phyloP scores from a whole-genome alignment of 2,888 invertebrate species.

The Orthosia gothica region DNA sequence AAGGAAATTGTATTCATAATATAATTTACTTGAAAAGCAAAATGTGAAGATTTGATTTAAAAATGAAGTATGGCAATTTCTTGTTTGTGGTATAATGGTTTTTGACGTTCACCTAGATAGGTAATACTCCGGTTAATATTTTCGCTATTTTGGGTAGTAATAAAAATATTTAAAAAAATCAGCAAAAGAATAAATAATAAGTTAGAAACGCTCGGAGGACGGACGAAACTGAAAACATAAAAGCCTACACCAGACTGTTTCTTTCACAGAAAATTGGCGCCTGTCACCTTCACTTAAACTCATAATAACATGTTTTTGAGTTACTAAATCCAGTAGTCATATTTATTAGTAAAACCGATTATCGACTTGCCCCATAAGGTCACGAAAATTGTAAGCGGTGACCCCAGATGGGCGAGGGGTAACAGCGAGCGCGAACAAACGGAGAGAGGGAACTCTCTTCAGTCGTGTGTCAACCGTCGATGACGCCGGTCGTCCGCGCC shows the following conservation, averaged over 20 bases:
- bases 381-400: slow-evolving; percentile 86
- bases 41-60: slow-evolving; percentile 2
- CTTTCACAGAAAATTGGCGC: slow-evolving; percentile 34
- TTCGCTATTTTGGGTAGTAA: background rate
- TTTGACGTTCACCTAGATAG: background rate
- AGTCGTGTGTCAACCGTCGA: slow-evolving; percentile 80
- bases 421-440: slow-evolving; percentile 75
- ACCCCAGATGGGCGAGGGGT: slow-evolving; percentile 82
- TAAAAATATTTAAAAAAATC: background rate
- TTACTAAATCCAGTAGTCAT: slow-evolving; percentile 68
- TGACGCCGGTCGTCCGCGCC: slow-evolving; percentile 72
- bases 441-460: slow-evolving; percentile 71
- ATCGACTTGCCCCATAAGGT: slow-evolving; percentile 85
- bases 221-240: background rate
- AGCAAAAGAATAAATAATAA: background rate
- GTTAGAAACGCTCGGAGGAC: background rate
- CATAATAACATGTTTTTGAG: slow-evolving; percentile 55
- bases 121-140: background rate
- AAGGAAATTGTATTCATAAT: slow-evolving; percentile 45
- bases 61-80: background rate
- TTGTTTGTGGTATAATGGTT: background rate
- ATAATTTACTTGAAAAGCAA: slow-evolving; percentile 21
- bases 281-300: slow-evolving; percentile 49
- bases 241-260: slow-evolving; percentile 5
- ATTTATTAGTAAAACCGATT: slow-evolving; percentile 77